Percentiles rank a stretch among this genome's conserved stretches.
Evolutionary conservation across 2,888 invertebrate species (phyloP).

Genomic region (Melinaea marsaeus): DNA sequence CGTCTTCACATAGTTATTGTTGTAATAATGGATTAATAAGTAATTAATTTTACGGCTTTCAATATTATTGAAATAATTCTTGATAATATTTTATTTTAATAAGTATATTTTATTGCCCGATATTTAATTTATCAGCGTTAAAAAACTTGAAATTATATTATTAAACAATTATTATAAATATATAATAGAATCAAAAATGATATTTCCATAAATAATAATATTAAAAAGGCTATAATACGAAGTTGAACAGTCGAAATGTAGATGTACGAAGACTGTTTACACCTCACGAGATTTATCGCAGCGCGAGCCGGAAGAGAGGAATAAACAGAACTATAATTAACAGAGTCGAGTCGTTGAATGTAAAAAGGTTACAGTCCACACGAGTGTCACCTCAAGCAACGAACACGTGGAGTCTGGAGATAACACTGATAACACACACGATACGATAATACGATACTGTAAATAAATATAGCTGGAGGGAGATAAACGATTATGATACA

Average conservation of each 20-base stretch:
- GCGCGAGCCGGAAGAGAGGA: slow-evolving; percentile 53
- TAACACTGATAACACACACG: slow-evolving; percentile 7
- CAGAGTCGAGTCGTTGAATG: slow-evolving; percentile 11
- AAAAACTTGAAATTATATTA: too few species aligned
- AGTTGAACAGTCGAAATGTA: slow-evolving; percentile 14
- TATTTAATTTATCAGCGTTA: too few species aligned
- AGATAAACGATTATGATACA: background rate
- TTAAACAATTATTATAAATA: too few species aligned
- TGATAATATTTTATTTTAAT: too few species aligned
- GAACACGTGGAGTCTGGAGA: slow-evolving; percentile 25
- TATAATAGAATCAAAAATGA: too few species aligned
- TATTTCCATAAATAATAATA: too few species aligned
- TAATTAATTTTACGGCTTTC: too few species aligned
- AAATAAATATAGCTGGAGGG: slow-evolving; percentile 18
- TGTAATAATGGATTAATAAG: too few species aligned
- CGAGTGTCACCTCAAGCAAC: slow-evolving; percentile 15
- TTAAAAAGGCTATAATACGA: too few species aligned
- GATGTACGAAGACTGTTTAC: slow-evolving; percentile 46
- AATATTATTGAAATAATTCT: too few species aligned
- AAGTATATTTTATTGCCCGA: too few species aligned
- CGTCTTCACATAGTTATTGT: too few species aligned
- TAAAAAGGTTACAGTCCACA: slow-evolving; percentile 8
- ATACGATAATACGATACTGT: slow-evolving; percentile 19
- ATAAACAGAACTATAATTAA: slow-evolving; percentile 64
- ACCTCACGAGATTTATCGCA: slow-evolving; percentile 49